Evolutionary conservation across 2,888 invertebrate species (phyloP).

Genomic region (Chirona hameri): DNA sequence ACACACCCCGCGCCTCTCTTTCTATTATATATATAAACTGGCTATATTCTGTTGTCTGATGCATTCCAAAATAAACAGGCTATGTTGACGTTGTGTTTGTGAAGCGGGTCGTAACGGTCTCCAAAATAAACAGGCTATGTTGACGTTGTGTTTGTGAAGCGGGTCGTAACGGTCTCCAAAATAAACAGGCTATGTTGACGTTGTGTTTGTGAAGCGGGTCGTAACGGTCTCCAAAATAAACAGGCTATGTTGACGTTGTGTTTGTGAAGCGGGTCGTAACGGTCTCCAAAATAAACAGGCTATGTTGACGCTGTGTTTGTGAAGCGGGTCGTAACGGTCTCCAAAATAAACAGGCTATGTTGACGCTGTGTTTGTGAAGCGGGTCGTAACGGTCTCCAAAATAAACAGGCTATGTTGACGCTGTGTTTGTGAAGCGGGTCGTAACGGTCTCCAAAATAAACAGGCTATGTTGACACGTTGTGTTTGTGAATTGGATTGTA

Average conservation of each 20-base stretch:
- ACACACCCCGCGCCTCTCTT: background rate
- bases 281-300: conserved; percentile 23
- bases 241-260: background rate
- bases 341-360: conserved; percentile 25
- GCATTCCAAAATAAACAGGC: conserved; percentile 28
- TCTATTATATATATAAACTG: background rate
- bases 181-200: conserved; percentile 23
- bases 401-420: conserved; percentile 23
- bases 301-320: background rate
- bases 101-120: background rate
- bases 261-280: background rate
- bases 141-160: background rate
- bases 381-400: background rate
- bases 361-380: background rate
- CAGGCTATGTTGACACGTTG: background rate
- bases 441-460: background rate
- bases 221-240: background rate
- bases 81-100: background rate
- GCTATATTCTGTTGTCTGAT: conserved; percentile 29
- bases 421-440: background rate
- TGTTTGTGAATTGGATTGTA: background rate
- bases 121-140: conserved; percentile 25
- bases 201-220: background rate
- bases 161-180: background rate
- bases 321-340: background rate